Percentiles rank a stretch among this genome's conserved stretches.
Evolutionary conservation across 1,140 invertebrate species (phyloP).

Genomic region (Caenorhabditis briggsae): DNA sequence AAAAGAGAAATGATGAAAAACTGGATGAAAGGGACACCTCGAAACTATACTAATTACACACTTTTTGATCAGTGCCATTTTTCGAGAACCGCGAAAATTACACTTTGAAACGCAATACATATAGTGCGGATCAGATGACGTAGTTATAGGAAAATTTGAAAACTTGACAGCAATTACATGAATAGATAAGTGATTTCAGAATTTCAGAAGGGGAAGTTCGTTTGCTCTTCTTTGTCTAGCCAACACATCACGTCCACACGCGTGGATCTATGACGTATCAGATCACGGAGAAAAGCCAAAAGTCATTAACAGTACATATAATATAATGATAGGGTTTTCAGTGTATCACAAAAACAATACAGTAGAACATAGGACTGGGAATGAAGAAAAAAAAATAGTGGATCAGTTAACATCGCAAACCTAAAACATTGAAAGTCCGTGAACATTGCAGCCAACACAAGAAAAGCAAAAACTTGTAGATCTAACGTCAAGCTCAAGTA

Average conservation of each 20-base stretch:
- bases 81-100: constrained; percentile 3
- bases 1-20: constrained; percentile 30
- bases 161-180: neutral
- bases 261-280: neutral
- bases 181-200: too few species aligned
- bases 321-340: neutral
- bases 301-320: neutral
- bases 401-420: constrained; percentile 34
- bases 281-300: neutral
- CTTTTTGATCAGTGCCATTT: neutral
- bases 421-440: constrained; percentile 6
- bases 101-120: neutral
- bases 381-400: neutral
- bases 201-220: too few species aligned
- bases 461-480: constrained; percentile 49
- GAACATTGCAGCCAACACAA: constrained; percentile 29
- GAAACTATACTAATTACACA: constrained; percentile 52
- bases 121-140: neutral
- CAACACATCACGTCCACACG: neutral
- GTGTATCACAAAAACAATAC: neutral
- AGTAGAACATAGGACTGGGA: neutral
- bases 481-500: constrained; percentile 54
- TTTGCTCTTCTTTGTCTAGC: neutral
- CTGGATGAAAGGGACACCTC: constrained; percentile 41
- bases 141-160: neutral